Conservation (phyloP, 1,140 invertebrate species). For the Sitodiplosis mosellana region DNA sequence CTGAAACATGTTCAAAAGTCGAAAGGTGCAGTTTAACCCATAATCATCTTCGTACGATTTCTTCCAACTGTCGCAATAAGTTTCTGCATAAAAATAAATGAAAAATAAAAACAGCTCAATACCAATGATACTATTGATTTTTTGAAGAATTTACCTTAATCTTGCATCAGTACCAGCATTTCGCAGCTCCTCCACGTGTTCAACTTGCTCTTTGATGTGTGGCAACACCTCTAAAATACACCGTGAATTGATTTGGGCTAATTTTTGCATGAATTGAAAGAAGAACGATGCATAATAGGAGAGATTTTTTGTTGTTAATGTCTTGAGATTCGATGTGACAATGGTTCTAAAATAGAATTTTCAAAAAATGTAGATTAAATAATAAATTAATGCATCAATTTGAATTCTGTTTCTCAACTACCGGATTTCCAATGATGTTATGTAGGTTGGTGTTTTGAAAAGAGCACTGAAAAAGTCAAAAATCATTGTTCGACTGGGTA, state of each 20-base stretch:
- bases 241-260: slow-evolving; percentile 9
- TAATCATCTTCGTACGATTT: neutral
- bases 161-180: neutral
- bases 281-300: slow-evolving; percentile 22
- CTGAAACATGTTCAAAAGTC: neutral
- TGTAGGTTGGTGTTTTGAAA: slow-evolving; percentile 6
- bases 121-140: neutral
- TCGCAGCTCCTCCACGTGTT: slow-evolving; percentile 7
- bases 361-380: neutral
- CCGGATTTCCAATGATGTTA: slow-evolving; percentile 1
- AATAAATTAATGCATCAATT: neutral
- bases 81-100: neutral
- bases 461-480: slow-evolving; percentile 12
- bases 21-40: neutral
- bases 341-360: neutral
- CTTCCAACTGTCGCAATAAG: neutral
- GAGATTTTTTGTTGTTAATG: slow-evolving; percentile 17
- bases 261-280: slow-evolving; percentile 19
- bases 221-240: slow-evolving; percentile 9
- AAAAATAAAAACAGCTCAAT: neutral
- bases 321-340: slow-evolving; percentile 10
- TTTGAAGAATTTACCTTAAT: neutral
- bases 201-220: slow-evolving; percentile 11
- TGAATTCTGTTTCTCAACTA: neutral
- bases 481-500: slow-evolving; percentile 13